Base-by-base conservation (phyloP, 2,888 invertebrate species). In the Sylvicola fuscatus region DNA sequence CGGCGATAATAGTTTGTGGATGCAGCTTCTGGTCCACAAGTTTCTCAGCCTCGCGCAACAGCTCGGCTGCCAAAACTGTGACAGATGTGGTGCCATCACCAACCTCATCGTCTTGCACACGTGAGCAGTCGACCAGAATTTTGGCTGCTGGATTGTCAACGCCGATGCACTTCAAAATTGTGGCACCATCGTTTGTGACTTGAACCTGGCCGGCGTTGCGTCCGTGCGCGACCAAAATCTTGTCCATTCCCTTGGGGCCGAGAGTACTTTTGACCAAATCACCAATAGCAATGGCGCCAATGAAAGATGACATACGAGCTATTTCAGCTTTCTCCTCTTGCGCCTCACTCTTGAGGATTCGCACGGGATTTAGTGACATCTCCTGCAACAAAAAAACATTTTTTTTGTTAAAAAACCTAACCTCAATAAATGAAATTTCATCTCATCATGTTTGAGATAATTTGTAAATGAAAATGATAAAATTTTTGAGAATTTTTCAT, bases 51-150 rank as follows among this genome's bases (percentile, higher is more conserved):
- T 95, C 93, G 48, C 82, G 76, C 14, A 99, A 64, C 35, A 98
- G 61, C 61, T 98, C 97, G 35, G 93, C 77, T 45, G 97, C 97
- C 63, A 53, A 39, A 50, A 65, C 97, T 36, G 95, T 90, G 1
- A 99, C 98, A 1, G 97, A 97, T 29, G 98, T 99, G n/a, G 98
- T 99, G 11, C 98, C 98, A 70, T 99, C 98, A 32, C 98, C 98
- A 39, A 98, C 97, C 68, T 98, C 98, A 54, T 92, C 92, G 62
- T 98, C 98, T 56, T 98, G 98, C 3, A 92, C 92, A 60, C 86
- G 83, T 11, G 97, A 86, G 75, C 98, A 95, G 46, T 98, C 92
- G n/a, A 98, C 93, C 34, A 98, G 66, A 49, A 98, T 87, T 62
- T 98, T 99, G 1, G 97, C 97, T 21, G 98, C 97, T 14, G 98